phyloP scores from a whole-genome alignment of 1,140 invertebrate species.

The Drosophila nebulosa region DNA sequence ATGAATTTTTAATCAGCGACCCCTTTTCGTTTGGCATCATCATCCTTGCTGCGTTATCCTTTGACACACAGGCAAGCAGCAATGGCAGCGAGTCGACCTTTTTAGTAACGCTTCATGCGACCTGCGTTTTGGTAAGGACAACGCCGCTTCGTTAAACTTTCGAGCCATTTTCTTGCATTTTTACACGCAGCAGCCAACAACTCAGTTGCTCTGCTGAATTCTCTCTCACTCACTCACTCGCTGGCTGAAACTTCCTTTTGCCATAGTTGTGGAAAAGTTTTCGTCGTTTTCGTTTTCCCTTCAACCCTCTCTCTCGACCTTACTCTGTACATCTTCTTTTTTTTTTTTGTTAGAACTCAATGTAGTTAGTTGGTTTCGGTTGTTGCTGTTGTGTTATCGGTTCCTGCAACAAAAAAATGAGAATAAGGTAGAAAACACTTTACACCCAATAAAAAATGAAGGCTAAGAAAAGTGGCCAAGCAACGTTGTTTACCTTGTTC shows the following conservation, averaged over 20 bases:
- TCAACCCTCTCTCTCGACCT: neutral
- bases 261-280: constrained; percentile 37
- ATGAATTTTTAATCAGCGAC: constrained; percentile 55
- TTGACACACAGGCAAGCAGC: constrained; percentile 29
- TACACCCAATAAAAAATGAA: constrained; percentile 58
- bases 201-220: neutral
- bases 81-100: constrained; percentile 17
- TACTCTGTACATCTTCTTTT: too few relatives aligned
- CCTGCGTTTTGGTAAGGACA: constrained; percentile 37
- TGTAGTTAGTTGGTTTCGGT: constrained; percentile 28
- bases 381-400: constrained; percentile 41
- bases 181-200: constrained; percentile 28
- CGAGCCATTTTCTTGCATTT: constrained; percentile 49
- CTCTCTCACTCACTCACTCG: too few relatives aligned
- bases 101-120: constrained; percentile 51
- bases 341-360: constrained; percentile 12
- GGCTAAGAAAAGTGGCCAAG: constrained; percentile 34
- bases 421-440: constrained; percentile 45
- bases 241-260: neutral
- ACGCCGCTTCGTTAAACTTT: constrained; percentile 60
- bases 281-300: neutral
- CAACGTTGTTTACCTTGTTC: constrained; percentile 39
- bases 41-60: constrained; percentile 36
- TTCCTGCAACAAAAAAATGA: neutral
- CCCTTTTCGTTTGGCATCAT: constrained; percentile 15